These are phyloP conservation scores for Tachysurus vachellii DNA, from an alignment of 2,113 vertebrate genomes.

Conservation along the genomic window DNA sequence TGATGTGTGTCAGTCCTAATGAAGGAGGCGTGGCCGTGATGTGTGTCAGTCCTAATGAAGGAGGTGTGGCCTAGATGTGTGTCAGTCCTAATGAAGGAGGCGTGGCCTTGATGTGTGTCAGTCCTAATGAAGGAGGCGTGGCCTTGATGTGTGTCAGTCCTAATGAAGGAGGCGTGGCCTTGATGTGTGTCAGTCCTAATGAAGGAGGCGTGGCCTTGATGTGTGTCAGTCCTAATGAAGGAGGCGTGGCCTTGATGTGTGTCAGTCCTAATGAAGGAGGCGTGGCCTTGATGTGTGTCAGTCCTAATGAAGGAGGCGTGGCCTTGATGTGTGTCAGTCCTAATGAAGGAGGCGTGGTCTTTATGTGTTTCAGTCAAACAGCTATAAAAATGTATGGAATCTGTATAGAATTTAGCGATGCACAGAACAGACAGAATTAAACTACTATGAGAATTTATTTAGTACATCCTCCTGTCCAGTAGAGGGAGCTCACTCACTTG, in stretches of 20 bases:
- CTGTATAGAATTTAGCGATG: neutral
- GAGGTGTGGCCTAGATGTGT: neutral
- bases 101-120: neutral
- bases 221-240: neutral
- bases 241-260: neutral
- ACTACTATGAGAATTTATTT: neutral
- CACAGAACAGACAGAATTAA: neutral
- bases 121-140: neutral
- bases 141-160: neutral
- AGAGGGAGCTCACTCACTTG: constrained; percentile 77
- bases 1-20: neutral
- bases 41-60: neutral
- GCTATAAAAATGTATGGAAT: neutral
- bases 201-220: neutral
- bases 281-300: neutral
- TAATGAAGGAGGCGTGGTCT: neutral
- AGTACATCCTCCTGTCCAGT: constrained; percentile 8
- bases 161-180: neutral
- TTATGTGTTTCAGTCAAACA: neutral
- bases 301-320: neutral
- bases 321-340: neutral
- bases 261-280: neutral
- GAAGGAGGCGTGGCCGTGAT: neutral
- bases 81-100: neutral
- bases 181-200: neutral